phyloP scores from a whole-genome alignment of 2,113 vertebrate genomes.

The Tragulus kanchil region DNA sequence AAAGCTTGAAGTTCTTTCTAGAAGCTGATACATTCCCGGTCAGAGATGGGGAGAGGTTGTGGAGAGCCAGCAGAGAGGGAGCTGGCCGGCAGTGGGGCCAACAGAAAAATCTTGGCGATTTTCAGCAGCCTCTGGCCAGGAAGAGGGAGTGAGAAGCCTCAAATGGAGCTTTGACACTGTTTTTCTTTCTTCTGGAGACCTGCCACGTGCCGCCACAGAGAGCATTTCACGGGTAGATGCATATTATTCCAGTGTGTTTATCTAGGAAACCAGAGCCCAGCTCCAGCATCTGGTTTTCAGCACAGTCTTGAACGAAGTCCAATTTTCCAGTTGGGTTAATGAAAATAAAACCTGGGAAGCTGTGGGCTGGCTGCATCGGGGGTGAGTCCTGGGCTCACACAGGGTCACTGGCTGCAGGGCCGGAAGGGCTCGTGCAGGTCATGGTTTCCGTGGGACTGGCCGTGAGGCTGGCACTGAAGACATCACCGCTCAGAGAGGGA shows the following conservation, averaged over 20 bases:
- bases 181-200: slow-evolving; percentile 82
- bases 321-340: slow-evolving; percentile 85
- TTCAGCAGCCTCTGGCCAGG: slow-evolving; percentile 61
- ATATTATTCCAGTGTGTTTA: slow-evolving; percentile 83
- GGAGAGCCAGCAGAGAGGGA: slow-evolving; percentile 51
- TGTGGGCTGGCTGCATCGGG: slow-evolving; percentile 71
- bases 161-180: slow-evolving; percentile 80
- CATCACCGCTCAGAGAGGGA: slow-evolving; percentile 2
- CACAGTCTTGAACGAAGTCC: slow-evolving; percentile 79
- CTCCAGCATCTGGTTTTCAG: slow-evolving; percentile 84
- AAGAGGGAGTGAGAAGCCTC: slow-evolving; percentile 73
- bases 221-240: slow-evolving; percentile 83
- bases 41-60: slow-evolving; percentile 6
- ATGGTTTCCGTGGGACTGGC: not conserved
- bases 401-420: slow-evolving; percentile 60
- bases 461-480: not conserved
- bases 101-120: slow-evolving; percentile 46
- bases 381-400: slow-evolving; percentile 66
- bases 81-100: slow-evolving; percentile 44
- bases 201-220: slow-evolving; percentile 76
- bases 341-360: slow-evolving; percentile 84
- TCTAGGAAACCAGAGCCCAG: slow-evolving; percentile 82
- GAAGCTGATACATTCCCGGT: slow-evolving; percentile 60
- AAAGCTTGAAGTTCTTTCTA: slow-evolving; percentile 64
- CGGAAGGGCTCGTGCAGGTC: slow-evolving; percentile 74